Evolutionary conservation across 2,888 invertebrate genomes (phyloP), one percentile per base, ranked within the genome.

Genomic region (Pyrochroa serraticornis): DNA sequence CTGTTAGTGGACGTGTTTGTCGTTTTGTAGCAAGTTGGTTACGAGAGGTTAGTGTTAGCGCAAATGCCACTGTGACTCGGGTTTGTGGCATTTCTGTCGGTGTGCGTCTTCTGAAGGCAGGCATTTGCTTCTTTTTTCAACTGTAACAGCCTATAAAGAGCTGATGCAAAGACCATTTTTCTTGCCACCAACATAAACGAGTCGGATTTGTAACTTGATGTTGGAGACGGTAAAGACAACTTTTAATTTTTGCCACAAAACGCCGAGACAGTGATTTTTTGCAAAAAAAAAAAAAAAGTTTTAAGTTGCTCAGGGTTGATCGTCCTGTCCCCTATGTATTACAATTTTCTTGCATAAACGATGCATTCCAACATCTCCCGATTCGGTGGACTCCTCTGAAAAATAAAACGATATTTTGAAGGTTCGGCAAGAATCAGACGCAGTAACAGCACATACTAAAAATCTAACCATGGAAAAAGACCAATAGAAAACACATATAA

Each of bases 111-210:
- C 66, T 51, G 58, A 62, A 61, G 58, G 65, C 68, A 65, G 50
- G 63, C 65, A 67, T 64, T 63, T 63, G 64, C 66, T 66, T 64
- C 62, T 65, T 67, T 68, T 67, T 67, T 67, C 66, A 61, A 63
- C 64, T 61, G 60, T 62, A 66, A 65, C 63, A 62, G 64, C 63
- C 67, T 66, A 66, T 68, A 68, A 68, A 68, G 66, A 65, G 61
- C 63, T 61, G 63, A 60, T 59, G 63, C 66, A 64, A 62, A 44
- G 55, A 64, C 63, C 64, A 68, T 68, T 68, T 64, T 64, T 68
- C 65, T 68, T 65, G 44, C 63, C 45, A 47, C 55, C 44, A 62
- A 67, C 67, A 66, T 66, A 66, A 67, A 66, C 65, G 67, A 60
- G 57, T 57, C 53, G 62, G 54, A 55, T 55, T 55, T 48, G 54